phyloP scores from a whole-genome alignment of 92 coral and sea anemone genomes.

The Palythoa heliodiscus region DNA sequence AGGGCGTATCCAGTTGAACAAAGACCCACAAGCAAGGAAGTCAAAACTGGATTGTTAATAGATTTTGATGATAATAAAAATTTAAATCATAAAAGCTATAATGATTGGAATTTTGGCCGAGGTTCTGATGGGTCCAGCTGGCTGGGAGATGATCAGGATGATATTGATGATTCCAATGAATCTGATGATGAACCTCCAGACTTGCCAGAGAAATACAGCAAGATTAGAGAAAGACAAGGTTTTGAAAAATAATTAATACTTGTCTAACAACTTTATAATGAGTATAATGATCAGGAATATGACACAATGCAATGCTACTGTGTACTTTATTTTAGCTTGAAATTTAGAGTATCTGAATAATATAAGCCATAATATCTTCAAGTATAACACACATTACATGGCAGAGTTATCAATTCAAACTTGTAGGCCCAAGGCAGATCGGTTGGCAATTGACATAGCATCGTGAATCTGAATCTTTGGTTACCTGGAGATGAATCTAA shows the following conservation, averaged over 20 bases:
- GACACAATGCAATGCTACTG: no score
- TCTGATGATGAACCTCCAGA: conserved; percentile 43
- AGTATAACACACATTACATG: no score
- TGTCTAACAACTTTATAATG: no score
- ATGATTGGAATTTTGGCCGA: conserved; percentile 18
- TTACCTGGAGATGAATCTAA: no score
- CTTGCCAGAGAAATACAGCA: conserved; percentile 37
- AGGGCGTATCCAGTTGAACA: conserved; percentile 42
- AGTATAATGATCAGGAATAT: no score
- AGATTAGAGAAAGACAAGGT: conserved; percentile 33
- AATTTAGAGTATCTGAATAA: no score
- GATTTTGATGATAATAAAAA: conserved; percentile 51
- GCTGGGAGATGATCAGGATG: conserved; percentile 40
- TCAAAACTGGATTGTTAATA: conserved; percentile 59
- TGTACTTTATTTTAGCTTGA: no score
- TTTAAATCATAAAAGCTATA: background rate
- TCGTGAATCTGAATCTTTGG: no score
- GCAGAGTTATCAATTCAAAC: no score
- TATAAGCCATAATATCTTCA: no score
- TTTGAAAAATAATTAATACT: background rate
- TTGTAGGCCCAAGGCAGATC: no score
- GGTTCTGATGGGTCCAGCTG: conserved; percentile 25
- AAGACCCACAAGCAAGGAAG: conserved; percentile 34
- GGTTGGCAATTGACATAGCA: no score
- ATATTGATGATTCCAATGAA: conserved; percentile 20